Evolutionary conservation across 2,888 invertebrate species (phyloP), one percentile per base, ranked within the genome.

Genomic region (Perizoma affinitatum): DNA sequence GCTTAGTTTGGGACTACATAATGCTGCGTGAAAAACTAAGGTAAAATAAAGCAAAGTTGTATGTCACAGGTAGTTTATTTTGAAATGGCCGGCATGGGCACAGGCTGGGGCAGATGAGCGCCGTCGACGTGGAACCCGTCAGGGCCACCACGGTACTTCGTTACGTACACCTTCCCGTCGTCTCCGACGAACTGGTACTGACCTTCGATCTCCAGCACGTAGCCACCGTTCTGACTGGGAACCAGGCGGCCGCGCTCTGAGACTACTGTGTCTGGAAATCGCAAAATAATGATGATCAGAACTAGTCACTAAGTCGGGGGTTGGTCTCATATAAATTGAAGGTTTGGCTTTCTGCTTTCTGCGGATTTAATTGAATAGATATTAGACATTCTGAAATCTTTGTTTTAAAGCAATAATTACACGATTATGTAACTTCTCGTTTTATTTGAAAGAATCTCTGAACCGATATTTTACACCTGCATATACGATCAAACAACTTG

Each of bases 131-230:
- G 76, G 78, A 84, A 83, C 6, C 84, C 84, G 43, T 76, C 80
- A 5, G 76, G 74, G 2, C 81, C 84, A 0, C 79, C 80, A 9
- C 61, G 74, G 75, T 84, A 84, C 67, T 70, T 72, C 10, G 80
- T 84, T 42, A 76, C 71, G 71, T 84, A 83, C 35, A 77, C 42
- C 64, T 78, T 56, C n/a, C 82, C 83, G 44, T 84, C 84, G 51
- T 82, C 80, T 2, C 83, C 81, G 5, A 78, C 55, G 72, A 74
- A 84, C 72, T 82, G 75, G 73, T 84, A 84, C 64, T 80, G 79
- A 0, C 83, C 83, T 11, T 84, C 81, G 57, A 83, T 80, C 58
- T 74, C 79, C 44, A 85, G 54, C 5, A 84, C 84, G 48, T 73
- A 72, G 36, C 71, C 79, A 2, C 81, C 82, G 58, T 79, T 71